Evolutionary conservation across 92 coral and sea anemone genomes (phyloP), one percentile per base, ranked within the genome.

Genomic region (Ricordea florida): DNA sequence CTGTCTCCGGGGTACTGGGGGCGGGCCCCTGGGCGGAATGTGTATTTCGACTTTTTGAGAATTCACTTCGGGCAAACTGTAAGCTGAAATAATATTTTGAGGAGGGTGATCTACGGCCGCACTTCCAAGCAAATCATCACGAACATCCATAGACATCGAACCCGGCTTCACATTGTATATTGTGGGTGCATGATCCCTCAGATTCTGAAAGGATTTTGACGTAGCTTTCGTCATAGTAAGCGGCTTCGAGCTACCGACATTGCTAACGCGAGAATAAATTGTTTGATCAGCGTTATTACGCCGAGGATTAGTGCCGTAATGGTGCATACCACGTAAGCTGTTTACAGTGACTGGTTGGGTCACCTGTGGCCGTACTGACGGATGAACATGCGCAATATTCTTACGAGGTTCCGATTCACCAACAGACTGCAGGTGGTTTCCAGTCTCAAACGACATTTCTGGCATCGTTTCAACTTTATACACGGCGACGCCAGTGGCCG

Each of bases 291-390:
- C 33, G 13, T 26, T 50, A 34, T 20, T 47, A 15, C 84, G 53
- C 27, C 63, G 66, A n/a, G 52, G 68, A 62, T 35, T 76, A 8
- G 65, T 59, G 10, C 66, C 81, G 23, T 77, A 60, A 20, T 21
- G 41, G 21, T 85, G 83, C 35, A 83, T 69, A 21, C 97, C 97
- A 14, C 90, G 97, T 35, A 87, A 62, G 21, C 90, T 83, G 40
- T 91, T 91, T 5, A 91, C 97, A 48, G 97, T 91, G 41, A 91
- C 76, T 18, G 85, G 90, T 16, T 83, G 97, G 3, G 92, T 38
- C 18, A 58, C 55, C 36, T 78, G 87, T 20, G 87, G 49, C 53
- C 88, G 75, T 34, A 69, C 52, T 32, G 81, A 68, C 32, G 72
- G 87, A 3, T 76, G 81, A 13, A 78, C 88, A 46, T 50, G 78